Evolutionary conservation across 23 tunicate genomes (phyloP).

Genomic region (Phallusia fumigata): DNA sequence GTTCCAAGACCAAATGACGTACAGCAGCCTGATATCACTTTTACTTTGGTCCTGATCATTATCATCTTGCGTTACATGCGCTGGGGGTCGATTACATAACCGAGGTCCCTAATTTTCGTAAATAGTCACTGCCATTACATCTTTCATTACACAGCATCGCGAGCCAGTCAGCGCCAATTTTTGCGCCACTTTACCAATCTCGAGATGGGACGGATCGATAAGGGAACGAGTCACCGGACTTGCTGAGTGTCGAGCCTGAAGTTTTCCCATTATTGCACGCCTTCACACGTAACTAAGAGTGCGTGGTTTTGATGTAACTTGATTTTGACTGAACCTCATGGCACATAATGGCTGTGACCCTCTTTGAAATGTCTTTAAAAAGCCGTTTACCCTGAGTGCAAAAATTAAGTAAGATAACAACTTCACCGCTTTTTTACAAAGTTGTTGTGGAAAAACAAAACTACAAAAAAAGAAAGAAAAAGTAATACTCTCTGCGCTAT

Average conservation of each 20-base stretch:
- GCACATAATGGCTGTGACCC: background rate
- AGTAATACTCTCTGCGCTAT: too few relatives aligned
- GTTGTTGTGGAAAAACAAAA: too few relatives aligned
- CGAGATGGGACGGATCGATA: background rate
- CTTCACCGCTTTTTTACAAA: too few relatives aligned
- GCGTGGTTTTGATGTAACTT: too few relatives aligned
- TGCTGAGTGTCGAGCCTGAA: background rate
- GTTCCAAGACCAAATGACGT: background rate
- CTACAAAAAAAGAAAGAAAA: too few relatives aligned
- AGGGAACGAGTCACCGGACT: background rate
- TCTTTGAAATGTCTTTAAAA: too few relatives aligned
- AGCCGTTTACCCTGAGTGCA: too few relatives aligned
- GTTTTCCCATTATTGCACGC: background rate
- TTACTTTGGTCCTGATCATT: background rate
- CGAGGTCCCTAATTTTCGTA: background rate
- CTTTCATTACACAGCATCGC: background rate
- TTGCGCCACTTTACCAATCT: background rate
- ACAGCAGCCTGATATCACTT: background rate
- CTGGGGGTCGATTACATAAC: background rate
- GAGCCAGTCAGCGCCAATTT: background rate
- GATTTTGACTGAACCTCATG: too few relatives aligned
- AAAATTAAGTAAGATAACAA: too few relatives aligned
- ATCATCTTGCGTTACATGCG: background rate
- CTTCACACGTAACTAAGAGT: background rate
- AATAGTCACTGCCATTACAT: conserved; percentile 5